Base-by-base conservation (phyloP, 1,140 invertebrate genomes). In the Himalopsyche phryganea region DNA sequence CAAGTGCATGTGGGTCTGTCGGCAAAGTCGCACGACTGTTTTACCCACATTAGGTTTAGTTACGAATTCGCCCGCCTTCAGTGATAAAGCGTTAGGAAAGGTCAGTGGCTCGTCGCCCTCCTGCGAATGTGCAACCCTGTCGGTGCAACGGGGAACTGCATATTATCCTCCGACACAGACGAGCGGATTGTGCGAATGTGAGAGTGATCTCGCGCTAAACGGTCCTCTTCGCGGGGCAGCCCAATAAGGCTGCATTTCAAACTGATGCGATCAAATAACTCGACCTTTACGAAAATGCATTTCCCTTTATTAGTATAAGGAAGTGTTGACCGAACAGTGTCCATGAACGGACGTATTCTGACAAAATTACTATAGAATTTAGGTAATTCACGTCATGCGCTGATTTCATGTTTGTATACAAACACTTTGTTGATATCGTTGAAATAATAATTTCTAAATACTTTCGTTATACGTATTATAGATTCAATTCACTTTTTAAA, bases 1-100 rank as follows among this genome's bases (percentile, higher is more conserved):
- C 73, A 74, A 76, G 74, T 78, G 74, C 75, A 78, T 75, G 68
- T 75, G 71, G 73, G 73, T 77, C 73, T 74, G 74, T 71, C 71
- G 75, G 73, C 70, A 68, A 69, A 72, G 71, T 47, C 69, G 66
- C 66, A 65, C 66, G 41, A 36, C 52, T 55, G 52, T 40, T 55
- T 55, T 47, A 55, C 45, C 52, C 42, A 53, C 41, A 53, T 53
- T 53, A 53, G 52, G 32, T 55, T 55, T 55, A 55, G 52, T 55
- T 55, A 47, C 63, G 67, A 71, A 67, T 70, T 69, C 67, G 67
- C 71, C 66, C 66, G 69, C 72, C 69, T 66, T 72, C 71, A 66
- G 63, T 66, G 68, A 68, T 68, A 68, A 72, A 71, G 69, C 72
- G 75, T 76, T 69, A 71, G 73, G 74, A 73, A 76, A 74, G 74